Base-by-base conservation (phyloP, 2,113 vertebrate species). In the Neopipo cinnamomea region DNA sequence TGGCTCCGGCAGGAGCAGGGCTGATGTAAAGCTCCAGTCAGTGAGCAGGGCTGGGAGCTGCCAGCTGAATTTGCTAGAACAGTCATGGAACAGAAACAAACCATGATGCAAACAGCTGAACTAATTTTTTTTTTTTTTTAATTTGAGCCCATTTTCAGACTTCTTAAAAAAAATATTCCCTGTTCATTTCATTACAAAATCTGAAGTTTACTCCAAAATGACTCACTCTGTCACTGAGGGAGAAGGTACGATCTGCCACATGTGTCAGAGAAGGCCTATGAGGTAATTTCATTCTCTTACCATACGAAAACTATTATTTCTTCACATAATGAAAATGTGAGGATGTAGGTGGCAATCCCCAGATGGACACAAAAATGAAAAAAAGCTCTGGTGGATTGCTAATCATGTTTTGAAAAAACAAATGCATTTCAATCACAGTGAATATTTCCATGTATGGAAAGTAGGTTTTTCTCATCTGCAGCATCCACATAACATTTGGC, bases 301-400 rank as follows among this genome's bases (percentile, higher is more conserved):
- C 93, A 92, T 78, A 92, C 33, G 91, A 92, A 81, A 95, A 59
- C 80, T 85, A 65, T 96, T 93, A 93, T 93, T 93, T 87, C 70
- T 74, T 94, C 77, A 72, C 61, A 47, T 70, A 85, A 88, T 59
- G 71, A 94, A 94, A 89, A 84, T 93, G 46, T 24, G 37, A 96
- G 77, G 62, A 93, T 66, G 85, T 78, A 94, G 93, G 85, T 94
- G 74, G 88, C 71, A 93, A 89, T 83, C 55, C 93, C 75, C 71
- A 83, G 47, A 83, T 59, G 67, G 63, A 83, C 39, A 52, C 27
- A 88, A 77, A 85, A 87, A 63, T 31, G 15, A 47, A 47, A 65
- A 42, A 82, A 86, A 71, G 44, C 41, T 76, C 87, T 77, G 35
- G 49, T 33, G 53, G 62, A 68, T 28, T 73, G 71, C 42, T 91